These are phyloP conservation scores for Hippocampus kuda DNA, from an alignment of 2,797 vertebrate genomes.

Conservation along the genomic window DNA sequence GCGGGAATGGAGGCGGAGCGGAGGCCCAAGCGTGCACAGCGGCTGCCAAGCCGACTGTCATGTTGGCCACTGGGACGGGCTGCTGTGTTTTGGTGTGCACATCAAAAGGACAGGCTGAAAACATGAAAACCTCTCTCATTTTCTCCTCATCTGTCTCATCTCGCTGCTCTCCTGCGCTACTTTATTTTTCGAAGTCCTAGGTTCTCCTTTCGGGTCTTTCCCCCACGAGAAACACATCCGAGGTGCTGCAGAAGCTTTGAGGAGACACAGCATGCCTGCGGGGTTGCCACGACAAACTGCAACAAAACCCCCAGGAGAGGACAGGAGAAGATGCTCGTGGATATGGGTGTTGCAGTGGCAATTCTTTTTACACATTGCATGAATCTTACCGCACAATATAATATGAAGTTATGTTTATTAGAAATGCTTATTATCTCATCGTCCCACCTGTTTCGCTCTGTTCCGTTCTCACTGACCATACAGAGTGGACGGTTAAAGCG, in stretches of 20 bases:
- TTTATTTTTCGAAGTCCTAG: conserved; percentile 29
- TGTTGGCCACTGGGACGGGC: conserved; percentile 57
- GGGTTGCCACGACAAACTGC: conserved; percentile 49
- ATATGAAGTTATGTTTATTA: background rate
- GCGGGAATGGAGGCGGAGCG: conserved; percentile 52
- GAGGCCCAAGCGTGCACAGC: conserved; percentile 37
- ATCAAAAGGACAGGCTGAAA: conserved; percentile 63
- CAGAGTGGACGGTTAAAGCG: no score
- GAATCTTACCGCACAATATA: background rate
- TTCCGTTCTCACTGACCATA: no score
- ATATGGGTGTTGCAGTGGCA: background rate
- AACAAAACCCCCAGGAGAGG: conserved; percentile 30
- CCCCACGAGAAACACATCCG: conserved; percentile 49
- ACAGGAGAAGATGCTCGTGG: conserved; percentile 32
- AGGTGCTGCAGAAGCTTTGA: conserved; percentile 55
- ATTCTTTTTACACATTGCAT: background rate
- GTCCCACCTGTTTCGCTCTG: background rate
- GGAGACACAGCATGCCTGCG: conserved; percentile 49
- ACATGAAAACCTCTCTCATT: conserved; percentile 61
- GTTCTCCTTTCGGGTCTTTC: conserved; percentile 37
- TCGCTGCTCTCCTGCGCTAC: conserved; percentile 32
- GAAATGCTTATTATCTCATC: background rate
- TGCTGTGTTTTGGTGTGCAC: conserved; percentile 61
- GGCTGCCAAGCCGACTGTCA: conserved; percentile 61
- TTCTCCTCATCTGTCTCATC: conserved; percentile 38